phyloP scores from a whole-genome alignment of 92 coral and sea anemone species.

The Muricea muricata region DNA sequence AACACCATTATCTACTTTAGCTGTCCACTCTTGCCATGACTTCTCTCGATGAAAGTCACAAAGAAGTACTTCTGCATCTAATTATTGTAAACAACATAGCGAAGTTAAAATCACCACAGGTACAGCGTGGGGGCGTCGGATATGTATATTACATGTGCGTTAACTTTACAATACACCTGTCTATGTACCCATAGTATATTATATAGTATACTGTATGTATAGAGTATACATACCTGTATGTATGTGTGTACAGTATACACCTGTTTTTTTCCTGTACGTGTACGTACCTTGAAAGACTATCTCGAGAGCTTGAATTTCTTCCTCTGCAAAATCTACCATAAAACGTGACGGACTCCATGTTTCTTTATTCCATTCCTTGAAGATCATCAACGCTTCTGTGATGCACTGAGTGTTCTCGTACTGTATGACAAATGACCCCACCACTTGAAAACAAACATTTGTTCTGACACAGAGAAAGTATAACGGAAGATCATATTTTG shows the following conservation, averaged over 20 bases:
- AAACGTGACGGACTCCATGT: slow-evolving; percentile 60
- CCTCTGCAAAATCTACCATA: slow-evolving; percentile 71
- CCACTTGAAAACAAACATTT: slow-evolving; percentile 67
- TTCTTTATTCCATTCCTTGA: slow-evolving; percentile 57
- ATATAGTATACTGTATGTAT: too few relatives aligned
- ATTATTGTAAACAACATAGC: too few relatives aligned
- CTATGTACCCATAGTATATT: too few relatives aligned
- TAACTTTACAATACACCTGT: too few relatives aligned
- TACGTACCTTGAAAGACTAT: slow-evolving; percentile 57
- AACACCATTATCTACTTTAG: neutral
- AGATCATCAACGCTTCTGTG: slow-evolving; percentile 60
- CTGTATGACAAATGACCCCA: slow-evolving; percentile 74
- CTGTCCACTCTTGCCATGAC: neutral
- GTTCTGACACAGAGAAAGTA: slow-evolving; percentile 67
- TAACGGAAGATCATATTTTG: slow-evolving; percentile 63
- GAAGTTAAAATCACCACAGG: too few relatives aligned
- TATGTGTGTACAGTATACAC: neutral
- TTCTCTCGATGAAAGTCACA: slow-evolving; percentile 10
- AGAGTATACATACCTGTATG: slow-evolving; percentile 36
- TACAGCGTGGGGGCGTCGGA: too few relatives aligned
- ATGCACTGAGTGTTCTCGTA: slow-evolving; percentile 61
- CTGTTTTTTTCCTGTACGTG: neutral
- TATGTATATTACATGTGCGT: slow-evolving; percentile 43
- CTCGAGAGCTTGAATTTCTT: slow-evolving; percentile 66
- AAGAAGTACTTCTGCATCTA: slow-evolving; percentile 9